These are phyloP conservation scores for Elephas maximus DNA, from an alignment of 2,113 vertebrate species.

Conservation along the genomic window DNA sequence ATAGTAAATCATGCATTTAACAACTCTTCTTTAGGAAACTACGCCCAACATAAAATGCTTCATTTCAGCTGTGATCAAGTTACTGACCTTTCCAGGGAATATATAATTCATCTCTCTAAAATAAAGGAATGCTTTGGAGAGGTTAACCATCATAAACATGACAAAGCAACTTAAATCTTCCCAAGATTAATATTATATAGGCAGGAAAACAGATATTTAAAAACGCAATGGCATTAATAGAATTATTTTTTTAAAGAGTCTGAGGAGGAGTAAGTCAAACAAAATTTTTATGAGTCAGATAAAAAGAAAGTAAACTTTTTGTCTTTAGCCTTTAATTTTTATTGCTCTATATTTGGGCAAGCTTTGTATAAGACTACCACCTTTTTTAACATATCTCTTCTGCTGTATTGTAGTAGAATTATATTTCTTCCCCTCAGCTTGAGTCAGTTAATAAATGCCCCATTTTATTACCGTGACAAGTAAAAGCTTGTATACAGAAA, in stretches of 20 bases:
- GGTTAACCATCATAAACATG: background rate
- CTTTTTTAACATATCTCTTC: background rate
- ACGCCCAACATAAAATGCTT: background rate
- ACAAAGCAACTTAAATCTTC: slow-evolving; percentile 2
- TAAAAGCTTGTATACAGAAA: background rate
- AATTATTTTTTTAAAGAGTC: background rate
- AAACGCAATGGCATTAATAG: background rate
- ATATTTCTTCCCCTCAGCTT: background rate
- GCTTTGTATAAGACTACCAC: background rate
- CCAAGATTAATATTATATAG: background rate
- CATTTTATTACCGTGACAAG: background rate
- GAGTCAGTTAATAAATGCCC: background rate
- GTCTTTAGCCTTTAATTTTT: background rate
- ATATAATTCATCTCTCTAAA: background rate
- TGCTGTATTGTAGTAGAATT: background rate
- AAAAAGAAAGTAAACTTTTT: background rate
- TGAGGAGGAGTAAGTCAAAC: background rate
- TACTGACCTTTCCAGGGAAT: background rate
- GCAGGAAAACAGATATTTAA: background rate
- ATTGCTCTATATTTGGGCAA: background rate
- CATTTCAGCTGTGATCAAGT: background rate
- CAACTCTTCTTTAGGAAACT: slow-evolving; percentile 19
- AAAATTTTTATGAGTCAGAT: background rate
- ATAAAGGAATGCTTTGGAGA: background rate
- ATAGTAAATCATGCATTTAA: background rate